These are phyloP conservation scores for Pangasianodon hypophthalmus DNA, from an alignment of 2,113 vertebrate genomes.

Conservation along the genomic window DNA sequence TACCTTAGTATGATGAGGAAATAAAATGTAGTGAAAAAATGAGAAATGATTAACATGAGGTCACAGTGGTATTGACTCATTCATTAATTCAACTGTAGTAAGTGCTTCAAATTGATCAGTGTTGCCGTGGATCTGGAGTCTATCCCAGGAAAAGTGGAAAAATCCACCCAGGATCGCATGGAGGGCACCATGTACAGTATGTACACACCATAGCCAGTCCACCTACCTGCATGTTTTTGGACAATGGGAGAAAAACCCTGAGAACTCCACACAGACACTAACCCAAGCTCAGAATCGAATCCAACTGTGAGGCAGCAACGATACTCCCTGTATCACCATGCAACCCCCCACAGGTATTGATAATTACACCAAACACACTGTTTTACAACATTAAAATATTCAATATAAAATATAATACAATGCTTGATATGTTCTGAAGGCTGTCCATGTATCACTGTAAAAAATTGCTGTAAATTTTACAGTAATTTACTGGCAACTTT, in stretches of 20 bases:
- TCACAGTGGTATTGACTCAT: neutral
- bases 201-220: neutral
- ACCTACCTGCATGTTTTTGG: neutral
- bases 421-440: neutral
- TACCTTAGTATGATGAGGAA: constrained; percentile 1
- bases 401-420: neutral
- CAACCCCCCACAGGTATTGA: neutral
- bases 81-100: neutral
- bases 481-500: too few relatives aligned
- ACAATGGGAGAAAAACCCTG: neutral
- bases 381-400: neutral
- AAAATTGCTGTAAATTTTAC: too few relatives aligned
- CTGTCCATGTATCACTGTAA: neutral
- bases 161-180: neutral
- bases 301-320: neutral
- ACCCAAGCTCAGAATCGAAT: neutral
- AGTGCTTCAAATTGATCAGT: neutral
- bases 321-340: neutral
- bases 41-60: neutral
- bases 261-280: neutral
- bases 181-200: neutral
- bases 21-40: neutral
- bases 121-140: neutral
- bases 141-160: neutral
- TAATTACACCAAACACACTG: neutral